Evolutionary conservation across 2,113 vertebrate species (phyloP), one percentile per base, ranked within the genome.

Genomic region (Dasypus novemcinctus): DNA sequence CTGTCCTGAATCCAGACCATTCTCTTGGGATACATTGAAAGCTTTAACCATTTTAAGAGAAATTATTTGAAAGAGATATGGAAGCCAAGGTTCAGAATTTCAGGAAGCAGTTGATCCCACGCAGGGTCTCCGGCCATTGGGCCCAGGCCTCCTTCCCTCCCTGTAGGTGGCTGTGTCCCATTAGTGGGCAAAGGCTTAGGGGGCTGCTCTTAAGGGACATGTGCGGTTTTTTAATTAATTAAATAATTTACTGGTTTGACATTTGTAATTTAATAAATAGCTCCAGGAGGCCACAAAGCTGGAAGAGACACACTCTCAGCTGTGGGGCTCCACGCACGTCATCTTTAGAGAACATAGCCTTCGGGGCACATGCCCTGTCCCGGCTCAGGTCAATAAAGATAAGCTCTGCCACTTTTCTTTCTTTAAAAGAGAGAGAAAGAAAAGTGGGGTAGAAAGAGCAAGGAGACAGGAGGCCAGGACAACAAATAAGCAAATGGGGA

Each of bases 251-350:
- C n/a, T n/a, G n/a, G n/a, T n/a, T n/a, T n/a, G 87, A 81, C 72
- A 93, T 95, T 92, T 97, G 63, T 92, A 97, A 90, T 92, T 97
- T 97, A 94, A 96, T 97, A 86, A 96, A 96, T 88, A 91, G 87
- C 79, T 89, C 75, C 54, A 1, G 66, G 64, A 82, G 72, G 90
- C 61, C 82, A 17, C 7, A 71, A 59, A 64, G 75, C n/a, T 21
- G 38, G 29, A 7, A 69, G 36, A 76, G 81, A 69, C 64, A 61
- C 31, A 6, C 59, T 91, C 96, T 72, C 69, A 86, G 76, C 36
- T 63, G 68, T 31, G 54, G 25, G 69, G n/a, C 52, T n/a, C 71
- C 54, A 11, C 12, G 20, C 72, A 31, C 14, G 57, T 27, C 79
- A 64, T 38, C 79, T 54, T 43, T 64, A 54, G 74, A 7, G 68